Evolutionary conservation across 1,140 invertebrate species (phyloP), one percentile per base, ranked within the genome.

Genomic region (Tribolium castaneum): DNA sequence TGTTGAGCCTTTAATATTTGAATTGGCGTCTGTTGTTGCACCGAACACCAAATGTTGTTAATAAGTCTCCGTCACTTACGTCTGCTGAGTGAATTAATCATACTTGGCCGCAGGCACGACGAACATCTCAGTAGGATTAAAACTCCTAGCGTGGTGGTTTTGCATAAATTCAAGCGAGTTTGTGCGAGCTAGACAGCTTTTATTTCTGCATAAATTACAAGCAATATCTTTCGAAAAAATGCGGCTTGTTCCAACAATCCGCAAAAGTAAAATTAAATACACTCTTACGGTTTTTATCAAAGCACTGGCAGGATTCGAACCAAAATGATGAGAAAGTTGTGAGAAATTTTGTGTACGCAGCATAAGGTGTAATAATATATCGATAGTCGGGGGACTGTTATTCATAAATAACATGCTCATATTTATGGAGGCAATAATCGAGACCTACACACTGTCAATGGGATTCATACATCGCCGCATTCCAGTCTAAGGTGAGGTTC

Each of bases 401-500:
- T 25, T 59, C 19, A 25, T 59, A 25, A 59, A 79, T 79, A 79
- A 79, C 78, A 59, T 71, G 66, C 34, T 13, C 30, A 77, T 77
- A 79, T 79, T 79, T 79, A 76, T 76, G 59, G 49, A 56, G 70
- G 66, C 75, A 66, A 79, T 79, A 76, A 79, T 79, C 78, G 70
- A 79, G 66, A 76, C 78, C 78, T 66, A 79, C 78, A 79, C 75
- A 52, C 78, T 79, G 75, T 77, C 78, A 77, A 72, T 79, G 77
- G 25, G 54, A 54, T 56, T 71, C 74, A 79, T 79, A 79, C 49
- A 76, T 76, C 74, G 66, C 71, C 51, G 78, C 62, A 39, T 79
- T 62, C 75, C 75, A 71, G 30, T 56, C 54, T 62, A 71, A 79
- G 78, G 73, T 75, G 54, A 25, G 54, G 54, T 59, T 59, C n/a